A percentile compares a stretch with the other conserved stretches of the same genome.
Evolutionary conservation across 2,888 invertebrate genomes (phyloP).

Genomic region (Hypercompe scribonia): DNA sequence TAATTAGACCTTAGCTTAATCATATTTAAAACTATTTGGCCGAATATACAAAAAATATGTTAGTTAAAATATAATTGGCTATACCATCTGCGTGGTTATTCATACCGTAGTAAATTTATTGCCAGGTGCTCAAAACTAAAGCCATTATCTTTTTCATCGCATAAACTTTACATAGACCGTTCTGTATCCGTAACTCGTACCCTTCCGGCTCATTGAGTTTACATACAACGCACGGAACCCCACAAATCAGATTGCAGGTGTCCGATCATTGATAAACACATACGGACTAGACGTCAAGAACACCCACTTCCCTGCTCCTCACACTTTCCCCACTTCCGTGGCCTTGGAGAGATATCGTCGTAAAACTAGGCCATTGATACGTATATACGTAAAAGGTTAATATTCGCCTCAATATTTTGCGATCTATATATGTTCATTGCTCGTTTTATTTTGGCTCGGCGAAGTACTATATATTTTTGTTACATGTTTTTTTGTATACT

Average conservation of each 20-base stretch:
- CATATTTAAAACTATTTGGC: too few species aligned
- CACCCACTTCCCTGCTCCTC: conserved; percentile 5
- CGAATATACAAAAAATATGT: background rate
- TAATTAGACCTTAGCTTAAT: too few species aligned
- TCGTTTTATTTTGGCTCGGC: conserved; percentile 48
- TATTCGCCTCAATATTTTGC: conserved; percentile 52
- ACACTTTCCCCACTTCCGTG: conserved; percentile 34
- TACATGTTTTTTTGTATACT: conserved; percentile 27
- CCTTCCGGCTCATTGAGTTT: conserved; percentile 36
- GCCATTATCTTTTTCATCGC: conserved; percentile 21
- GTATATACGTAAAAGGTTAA: conserved; percentile 34
- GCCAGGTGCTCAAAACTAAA: conserved; percentile 3
- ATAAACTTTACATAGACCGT: conserved; percentile 12
- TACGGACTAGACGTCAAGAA: conserved; percentile 17
- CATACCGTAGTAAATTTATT: background rate
- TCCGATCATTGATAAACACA: conserved; percentile 47
- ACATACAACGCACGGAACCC: conserved; percentile 34
- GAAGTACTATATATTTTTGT: conserved; percentile 42
- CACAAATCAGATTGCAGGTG: conserved; percentile 53
- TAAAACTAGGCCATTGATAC: conserved; percentile 69
- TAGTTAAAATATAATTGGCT: background rate
- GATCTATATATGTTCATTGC: conserved; percentile 53
- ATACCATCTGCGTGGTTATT: background rate
- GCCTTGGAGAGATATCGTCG: conserved; percentile 68
- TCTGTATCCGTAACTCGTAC: background rate